A percentile compares a stretch with the other conserved stretches of the same genome.
Conservation (phyloP, 2,113 vertebrate genomes). For the Leptobrachium leishanense region DNA sequence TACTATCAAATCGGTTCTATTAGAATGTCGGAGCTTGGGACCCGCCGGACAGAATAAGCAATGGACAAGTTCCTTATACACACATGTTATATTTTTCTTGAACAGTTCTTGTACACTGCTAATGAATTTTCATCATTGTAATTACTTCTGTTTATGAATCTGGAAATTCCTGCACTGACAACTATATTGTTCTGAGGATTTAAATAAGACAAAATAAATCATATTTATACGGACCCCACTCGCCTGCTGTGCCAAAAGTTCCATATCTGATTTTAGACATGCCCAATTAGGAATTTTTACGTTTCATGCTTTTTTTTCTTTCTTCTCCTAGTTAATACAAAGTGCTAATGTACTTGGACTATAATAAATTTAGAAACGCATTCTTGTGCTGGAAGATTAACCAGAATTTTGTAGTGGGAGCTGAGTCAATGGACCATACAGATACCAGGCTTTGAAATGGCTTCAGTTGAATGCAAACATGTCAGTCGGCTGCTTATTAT, state of each 20-base stretch:
- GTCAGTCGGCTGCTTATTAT: conserved; percentile 32
- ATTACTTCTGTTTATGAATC: too few species aligned
- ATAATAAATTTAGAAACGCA: conserved; percentile 23
- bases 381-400: conserved; percentile 31
- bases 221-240: neutral
- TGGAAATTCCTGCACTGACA: neutral
- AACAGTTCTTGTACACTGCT: too few species aligned
- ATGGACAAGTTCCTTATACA: too few species aligned
- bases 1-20: too few species aligned
- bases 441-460: conserved; percentile 39
- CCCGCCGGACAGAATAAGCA: too few species aligned
- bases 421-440: conserved; percentile 39
- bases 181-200: neutral
- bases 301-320: conserved; percentile 24
- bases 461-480: conserved; percentile 32
- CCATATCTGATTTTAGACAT: neutral
- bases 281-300: neutral
- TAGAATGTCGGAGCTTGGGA: too few species aligned
- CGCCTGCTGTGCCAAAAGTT: neutral
- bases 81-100: too few species aligned
- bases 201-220: neutral
- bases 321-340: conserved; percentile 4
- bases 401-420: conserved; percentile 32
- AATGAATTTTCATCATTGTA: too few species aligned
- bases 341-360: conserved; percentile 16